phyloP scores from a whole-genome alignment of 2,797 vertebrate species.

The Melanotaenia nigrans region DNA sequence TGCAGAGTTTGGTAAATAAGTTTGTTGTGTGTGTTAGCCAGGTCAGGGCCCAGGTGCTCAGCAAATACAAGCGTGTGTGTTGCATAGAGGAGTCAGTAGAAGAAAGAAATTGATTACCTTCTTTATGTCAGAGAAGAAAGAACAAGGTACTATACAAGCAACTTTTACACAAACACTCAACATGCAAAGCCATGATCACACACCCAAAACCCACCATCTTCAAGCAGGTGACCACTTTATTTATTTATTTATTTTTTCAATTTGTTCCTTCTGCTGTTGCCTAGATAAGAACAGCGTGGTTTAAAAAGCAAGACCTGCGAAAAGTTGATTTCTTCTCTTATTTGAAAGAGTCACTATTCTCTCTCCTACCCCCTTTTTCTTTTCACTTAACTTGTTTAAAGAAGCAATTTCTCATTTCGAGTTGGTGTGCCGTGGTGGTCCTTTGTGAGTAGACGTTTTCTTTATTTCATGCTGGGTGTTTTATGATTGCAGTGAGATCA shows the following conservation, averaged over 20 bases:
- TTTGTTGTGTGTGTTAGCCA: constrained; percentile 51
- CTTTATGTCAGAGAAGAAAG: constrained; percentile 70
- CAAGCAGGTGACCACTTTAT: constrained; percentile 40
- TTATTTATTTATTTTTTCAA: constrained; percentile 37
- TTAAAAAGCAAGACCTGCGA: constrained; percentile 41
- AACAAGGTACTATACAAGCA: constrained; percentile 68
- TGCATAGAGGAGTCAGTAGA: constrained; percentile 56
- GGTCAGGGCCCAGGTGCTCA: constrained; percentile 69
- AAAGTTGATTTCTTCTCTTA: constrained; percentile 39
- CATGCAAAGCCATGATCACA: constrained; percentile 22
- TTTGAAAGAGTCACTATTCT: constrained; percentile 24
- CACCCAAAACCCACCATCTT: constrained; percentile 30
- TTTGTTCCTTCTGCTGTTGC: constrained; percentile 50
- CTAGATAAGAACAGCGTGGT: constrained; percentile 53
- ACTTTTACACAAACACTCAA: constrained; percentile 10
- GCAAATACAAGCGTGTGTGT: constrained; percentile 52
- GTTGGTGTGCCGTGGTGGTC: constrained; percentile 24
- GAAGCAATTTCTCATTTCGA: constrained; percentile 56
- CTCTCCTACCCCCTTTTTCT: constrained; percentile 12
- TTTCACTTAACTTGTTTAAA: constrained; percentile 53
- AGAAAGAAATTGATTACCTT: constrained; percentile 79
- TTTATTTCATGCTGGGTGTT: constrained; percentile 57
- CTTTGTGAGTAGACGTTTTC: constrained; percentile 62
- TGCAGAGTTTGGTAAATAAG: constrained; percentile 61
- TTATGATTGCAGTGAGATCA: constrained; percentile 65